Conservation (phyloP, 1,140 invertebrate species). For the Hyles vespertilio region DNA sequence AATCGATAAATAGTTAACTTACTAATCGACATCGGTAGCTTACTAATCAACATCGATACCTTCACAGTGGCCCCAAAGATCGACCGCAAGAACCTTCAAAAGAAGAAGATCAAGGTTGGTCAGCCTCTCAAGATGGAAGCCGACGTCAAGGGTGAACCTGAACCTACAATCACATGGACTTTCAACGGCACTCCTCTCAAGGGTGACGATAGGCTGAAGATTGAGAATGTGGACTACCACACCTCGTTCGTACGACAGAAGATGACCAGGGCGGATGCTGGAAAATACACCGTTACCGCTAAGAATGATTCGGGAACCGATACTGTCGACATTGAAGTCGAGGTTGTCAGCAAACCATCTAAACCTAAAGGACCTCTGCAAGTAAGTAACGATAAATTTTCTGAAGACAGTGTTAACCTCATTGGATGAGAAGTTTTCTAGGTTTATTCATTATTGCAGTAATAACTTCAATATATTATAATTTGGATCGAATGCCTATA, state of each 20-base stretch:
- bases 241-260: slow-evolving; percentile 92
- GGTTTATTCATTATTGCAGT: no score
- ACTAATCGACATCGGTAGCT: no score
- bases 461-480: no score
- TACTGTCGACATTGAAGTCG: slow-evolving; percentile 93
- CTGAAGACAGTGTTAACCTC: no score
- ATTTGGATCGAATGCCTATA: no score
- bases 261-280: slow-evolving; percentile 87
- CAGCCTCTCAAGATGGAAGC: slow-evolving; percentile 92
- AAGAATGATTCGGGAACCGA: slow-evolving; percentile 96
- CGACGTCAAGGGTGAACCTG: slow-evolving; percentile 93
- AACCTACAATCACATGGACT: slow-evolving; percentile 91
- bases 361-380: slow-evolving; percentile 92
- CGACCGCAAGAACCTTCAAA: slow-evolving; percentile 93
- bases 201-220: slow-evolving; percentile 82
- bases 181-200: slow-evolving; percentile 82
- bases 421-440: no score
- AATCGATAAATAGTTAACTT: neutral
- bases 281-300: slow-evolving; percentile 92
- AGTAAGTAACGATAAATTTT: slow-evolving; percentile 60
- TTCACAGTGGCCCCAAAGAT: slow-evolving; percentile 92
- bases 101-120: slow-evolving; percentile 89
- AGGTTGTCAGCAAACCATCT: slow-evolving; percentile 89
- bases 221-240: slow-evolving; percentile 95
- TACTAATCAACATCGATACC: slow-evolving; percentile 2